Percentiles rank a stretch among this genome's conserved stretches.
These are phyloP conservation scores for Oreochromis niloticus DNA, from an alignment of 2,113 vertebrate genomes.

Conservation along the genomic window DNA sequence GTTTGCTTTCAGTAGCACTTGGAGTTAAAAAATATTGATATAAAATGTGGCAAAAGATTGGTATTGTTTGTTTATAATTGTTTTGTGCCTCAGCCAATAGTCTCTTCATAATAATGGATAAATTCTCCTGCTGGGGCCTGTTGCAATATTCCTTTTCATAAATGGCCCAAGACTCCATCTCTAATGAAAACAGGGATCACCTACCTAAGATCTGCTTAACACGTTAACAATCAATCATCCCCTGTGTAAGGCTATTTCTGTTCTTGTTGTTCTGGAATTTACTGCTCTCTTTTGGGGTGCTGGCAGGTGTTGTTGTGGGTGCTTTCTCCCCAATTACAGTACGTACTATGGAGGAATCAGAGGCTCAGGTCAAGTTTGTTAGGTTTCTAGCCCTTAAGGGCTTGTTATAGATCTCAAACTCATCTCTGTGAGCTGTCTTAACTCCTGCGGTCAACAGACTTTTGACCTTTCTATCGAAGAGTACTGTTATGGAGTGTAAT, in stretches of 20 bases:
- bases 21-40: neutral
- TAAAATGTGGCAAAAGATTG: neutral
- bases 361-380: constrained; percentile 25
- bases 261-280: constrained; percentile 9
- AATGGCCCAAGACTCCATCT: neutral
- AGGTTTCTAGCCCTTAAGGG: constrained; percentile 34
- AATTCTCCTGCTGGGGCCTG: neutral
- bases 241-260: neutral
- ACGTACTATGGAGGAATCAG: neutral
- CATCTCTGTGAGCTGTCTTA: constrained; percentile 40
- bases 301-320: neutral
- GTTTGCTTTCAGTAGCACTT: neutral
- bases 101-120: neutral
- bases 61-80: neutral
- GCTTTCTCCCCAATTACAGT: constrained; percentile 6
- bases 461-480: constrained; percentile 37
- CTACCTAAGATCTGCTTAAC: neutral
- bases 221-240: neutral
- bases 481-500: neutral
- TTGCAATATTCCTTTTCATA: neutral
- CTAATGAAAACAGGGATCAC: constrained; percentile 7
- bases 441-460: constrained; percentile 16
- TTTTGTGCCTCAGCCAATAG: neutral
- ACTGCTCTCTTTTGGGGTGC: neutral
- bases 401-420: constrained; percentile 56